Evolutionary conservation across 2,113 vertebrate genomes (phyloP).

Genomic region (Madoqua kirkii): DNA sequence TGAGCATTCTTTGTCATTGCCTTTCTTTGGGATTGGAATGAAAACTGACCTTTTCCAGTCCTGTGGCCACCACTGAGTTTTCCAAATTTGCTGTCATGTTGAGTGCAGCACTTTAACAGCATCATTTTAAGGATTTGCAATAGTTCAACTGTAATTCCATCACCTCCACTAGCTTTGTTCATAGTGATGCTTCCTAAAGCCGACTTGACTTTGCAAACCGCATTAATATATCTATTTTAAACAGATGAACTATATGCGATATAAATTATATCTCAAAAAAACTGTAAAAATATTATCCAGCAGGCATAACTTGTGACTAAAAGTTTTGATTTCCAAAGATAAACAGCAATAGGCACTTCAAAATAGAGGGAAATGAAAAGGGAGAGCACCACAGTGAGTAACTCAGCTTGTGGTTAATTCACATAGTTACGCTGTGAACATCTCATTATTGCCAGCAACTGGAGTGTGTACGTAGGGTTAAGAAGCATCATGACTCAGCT

Average conservation of each 20-base stretch:
- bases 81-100: not conserved
- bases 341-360: not conserved
- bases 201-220: not conserved
- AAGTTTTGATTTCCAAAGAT: not conserved
- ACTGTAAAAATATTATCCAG: not conserved
- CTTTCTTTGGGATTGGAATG: not conserved
- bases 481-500: not conserved
- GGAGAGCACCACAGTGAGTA: not conserved
- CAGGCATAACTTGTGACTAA: not conserved
- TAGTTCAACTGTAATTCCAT: not conserved
- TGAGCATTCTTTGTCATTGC: not conserved
- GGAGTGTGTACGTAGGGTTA: not conserved
- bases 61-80: not conserved
- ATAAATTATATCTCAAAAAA: not conserved
- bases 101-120: not conserved
- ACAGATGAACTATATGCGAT: not conserved
- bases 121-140: not conserved
- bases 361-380: not conserved
- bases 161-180: not conserved
- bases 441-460: not conserved
- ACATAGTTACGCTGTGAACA: not conserved
- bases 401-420: not conserved
- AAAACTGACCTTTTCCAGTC: not conserved
- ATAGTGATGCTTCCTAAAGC: not conserved
- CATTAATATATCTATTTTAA: not conserved